These are phyloP conservation scores for Pseudorhiza aurosa DNA, from an alignment of 30 jellyfish, hydroid and myxozoan genomes.

Conservation along the genomic window DNA sequence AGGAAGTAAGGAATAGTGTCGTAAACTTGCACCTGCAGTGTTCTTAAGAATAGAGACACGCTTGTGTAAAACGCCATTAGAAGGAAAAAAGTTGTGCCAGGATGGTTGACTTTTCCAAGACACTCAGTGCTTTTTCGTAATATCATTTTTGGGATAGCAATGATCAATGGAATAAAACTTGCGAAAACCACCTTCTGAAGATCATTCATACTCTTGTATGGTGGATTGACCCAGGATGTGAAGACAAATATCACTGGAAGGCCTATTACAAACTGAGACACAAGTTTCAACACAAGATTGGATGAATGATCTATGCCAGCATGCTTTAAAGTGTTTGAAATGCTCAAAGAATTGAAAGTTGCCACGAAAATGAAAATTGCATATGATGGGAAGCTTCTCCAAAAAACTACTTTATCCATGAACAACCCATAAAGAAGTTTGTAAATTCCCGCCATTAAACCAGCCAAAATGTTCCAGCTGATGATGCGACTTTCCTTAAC, in stretches of 20 bases:
- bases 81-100: constrained; percentile 63
- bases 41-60: constrained; percentile 31
- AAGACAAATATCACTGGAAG: constrained; percentile 49
- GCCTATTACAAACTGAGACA: constrained; percentile 53
- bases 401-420: constrained; percentile 1
- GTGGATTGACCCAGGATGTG: constrained; percentile 56
- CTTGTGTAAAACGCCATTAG: constrained; percentile 61
- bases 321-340: constrained; percentile 1
- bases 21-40: constrained; percentile 51
- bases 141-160: constrained; percentile 53
- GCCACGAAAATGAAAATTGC: constrained; percentile 28
- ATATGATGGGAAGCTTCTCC: constrained; percentile 58
- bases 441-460: constrained; percentile 40
- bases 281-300: constrained; percentile 12
- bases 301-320: background rate
- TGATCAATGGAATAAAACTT: constrained; percentile 55
- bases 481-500: constrained; percentile 20
- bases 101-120: constrained; percentile 45
- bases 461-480: constrained; percentile 69
- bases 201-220: constrained; percentile 30
- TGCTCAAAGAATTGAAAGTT: constrained; percentile 41
- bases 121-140: constrained; percentile 33
- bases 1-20: constrained; percentile 2
- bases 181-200: constrained; percentile 39
- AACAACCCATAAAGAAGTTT: constrained; percentile 30